Evolutionary conservation across 2,113 vertebrate genomes (phyloP).

Genomic region (Triplophysa rosa): DNA sequence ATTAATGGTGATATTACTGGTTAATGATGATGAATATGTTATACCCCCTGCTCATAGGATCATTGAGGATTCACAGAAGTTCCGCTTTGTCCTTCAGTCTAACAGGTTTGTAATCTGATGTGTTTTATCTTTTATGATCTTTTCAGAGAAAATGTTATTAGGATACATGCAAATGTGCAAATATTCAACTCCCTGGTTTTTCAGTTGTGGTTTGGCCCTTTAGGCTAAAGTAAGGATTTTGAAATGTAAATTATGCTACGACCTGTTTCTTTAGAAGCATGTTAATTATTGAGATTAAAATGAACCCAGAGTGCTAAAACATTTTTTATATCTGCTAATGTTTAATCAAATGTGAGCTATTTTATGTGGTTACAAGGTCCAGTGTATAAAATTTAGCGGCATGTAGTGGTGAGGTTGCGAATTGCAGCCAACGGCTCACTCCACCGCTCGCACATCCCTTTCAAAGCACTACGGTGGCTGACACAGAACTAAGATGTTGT

Average conservation of each 20-base stretch:
- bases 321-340: neutral
- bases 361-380: too few relatives aligned
- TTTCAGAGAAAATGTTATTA: neutral
- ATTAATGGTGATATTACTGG: conserved; percentile 29
- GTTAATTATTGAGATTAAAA: neutral
- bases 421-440: too few relatives aligned
- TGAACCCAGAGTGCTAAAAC: neutral
- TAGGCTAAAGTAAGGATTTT: neutral
- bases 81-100: conserved; percentile 83
- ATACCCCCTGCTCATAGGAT: conserved; percentile 80
- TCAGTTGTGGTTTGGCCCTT: neutral
- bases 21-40: conserved; percentile 34
- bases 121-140: conserved; percentile 9
- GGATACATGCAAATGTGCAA: neutral
- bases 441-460: too few relatives aligned
- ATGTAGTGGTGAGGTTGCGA: too few relatives aligned
- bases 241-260: neutral
- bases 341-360: too few relatives aligned
- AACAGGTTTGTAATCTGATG: conserved; percentile 82
- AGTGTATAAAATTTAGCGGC: too few relatives aligned
- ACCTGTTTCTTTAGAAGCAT: neutral
- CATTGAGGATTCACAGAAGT: conserved; percentile 85
- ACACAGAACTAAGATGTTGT: too few relatives aligned
- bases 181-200: neutral
- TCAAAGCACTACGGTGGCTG: too few relatives aligned